phyloP scores from a whole-genome alignment of 1,140 invertebrate genomes.

The Macrobrachium rosenbergii region DNA sequence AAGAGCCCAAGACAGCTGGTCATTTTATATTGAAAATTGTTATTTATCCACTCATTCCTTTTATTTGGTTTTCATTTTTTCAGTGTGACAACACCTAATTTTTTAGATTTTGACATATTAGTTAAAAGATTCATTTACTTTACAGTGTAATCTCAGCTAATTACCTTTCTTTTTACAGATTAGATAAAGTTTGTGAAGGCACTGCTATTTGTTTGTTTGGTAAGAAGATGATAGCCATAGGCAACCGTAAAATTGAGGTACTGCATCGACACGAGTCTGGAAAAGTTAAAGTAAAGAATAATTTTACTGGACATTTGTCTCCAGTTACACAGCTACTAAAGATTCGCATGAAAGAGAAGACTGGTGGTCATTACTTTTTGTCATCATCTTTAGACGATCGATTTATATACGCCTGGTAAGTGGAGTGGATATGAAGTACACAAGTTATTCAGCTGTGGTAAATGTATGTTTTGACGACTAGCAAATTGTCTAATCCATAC shows the following conservation, averaged over 20 bases:
- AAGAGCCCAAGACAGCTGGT: too few relatives aligned
- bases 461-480: too few relatives aligned
- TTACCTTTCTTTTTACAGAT: conserved; percentile 4
- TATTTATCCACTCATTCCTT: too few relatives aligned
- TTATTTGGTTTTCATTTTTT: too few relatives aligned
- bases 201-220: conserved; percentile 1
- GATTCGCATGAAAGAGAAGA: neutral
- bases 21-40: too few relatives aligned
- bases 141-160: too few relatives aligned
- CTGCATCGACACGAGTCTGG: neutral
- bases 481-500: too few relatives aligned
- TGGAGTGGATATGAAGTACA: neutral
- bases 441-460: too few relatives aligned
- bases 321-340: conserved; percentile 28
- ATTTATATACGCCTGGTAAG: conserved; percentile 54
- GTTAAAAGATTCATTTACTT: too few relatives aligned
- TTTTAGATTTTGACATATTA: too few relatives aligned
- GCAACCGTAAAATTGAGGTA: neutral
- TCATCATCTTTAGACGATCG: conserved; percentile 45
- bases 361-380: conserved; percentile 20
- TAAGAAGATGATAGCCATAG: neutral
- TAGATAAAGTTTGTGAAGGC: conserved; percentile 23
- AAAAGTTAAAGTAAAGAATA: conserved; percentile 9
- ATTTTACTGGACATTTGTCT: conserved; percentile 46
- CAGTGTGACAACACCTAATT: too few relatives aligned